A percentile compares a stretch with the other conserved stretches of the same genome.
These are phyloP conservation scores for Rhinophrynus dorsalis DNA, from an alignment of 2,797 vertebrate species.

Conservation along the genomic window DNA sequence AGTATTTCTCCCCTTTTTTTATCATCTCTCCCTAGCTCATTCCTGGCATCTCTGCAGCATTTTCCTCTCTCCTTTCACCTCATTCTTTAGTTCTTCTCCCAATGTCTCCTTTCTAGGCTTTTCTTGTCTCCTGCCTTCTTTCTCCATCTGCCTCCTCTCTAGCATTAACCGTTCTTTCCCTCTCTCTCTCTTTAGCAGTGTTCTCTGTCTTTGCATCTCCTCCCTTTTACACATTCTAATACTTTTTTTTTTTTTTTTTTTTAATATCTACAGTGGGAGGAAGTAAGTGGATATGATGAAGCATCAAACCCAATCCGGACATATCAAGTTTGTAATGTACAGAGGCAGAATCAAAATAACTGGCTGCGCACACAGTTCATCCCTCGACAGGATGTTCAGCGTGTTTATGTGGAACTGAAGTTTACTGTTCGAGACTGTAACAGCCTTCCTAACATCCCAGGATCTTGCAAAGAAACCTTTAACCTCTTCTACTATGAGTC, in stretches of 20 bases:
- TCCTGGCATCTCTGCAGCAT: background rate
- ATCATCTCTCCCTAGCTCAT: background rate
- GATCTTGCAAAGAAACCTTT: slow-evolving; percentile 98
- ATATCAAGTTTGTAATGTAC: slow-evolving; percentile 95
- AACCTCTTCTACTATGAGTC: slow-evolving; percentile 98
- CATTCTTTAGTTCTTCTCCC: background rate
- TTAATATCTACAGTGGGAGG: slow-evolving; percentile 85
- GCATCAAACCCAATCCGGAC: slow-evolving; percentile 96
- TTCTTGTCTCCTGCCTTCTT: too few species aligned
- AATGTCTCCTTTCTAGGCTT: background rate
- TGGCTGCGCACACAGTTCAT: slow-evolving; percentile 97
- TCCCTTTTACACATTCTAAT: too few species aligned
- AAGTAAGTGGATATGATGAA: slow-evolving; percentile 94
- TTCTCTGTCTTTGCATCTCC: too few species aligned
- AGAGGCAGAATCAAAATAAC: slow-evolving; percentile 90
- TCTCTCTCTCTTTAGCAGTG: too few species aligned
- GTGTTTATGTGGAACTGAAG: slow-evolving; percentile 94
- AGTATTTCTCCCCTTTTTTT: background rate
- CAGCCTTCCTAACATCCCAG: slow-evolving; percentile 96
- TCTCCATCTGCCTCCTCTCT: too few species aligned
- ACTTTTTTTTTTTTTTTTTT: background rate
- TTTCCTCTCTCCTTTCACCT: background rate
- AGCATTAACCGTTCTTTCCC: too few species aligned
- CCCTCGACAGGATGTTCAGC: slow-evolving; percentile 86
- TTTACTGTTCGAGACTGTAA: slow-evolving; percentile 97